Evolutionary conservation across 2,797 vertebrate genomes (phyloP).

Genomic region (Myioborus melanocephalus): DNA sequence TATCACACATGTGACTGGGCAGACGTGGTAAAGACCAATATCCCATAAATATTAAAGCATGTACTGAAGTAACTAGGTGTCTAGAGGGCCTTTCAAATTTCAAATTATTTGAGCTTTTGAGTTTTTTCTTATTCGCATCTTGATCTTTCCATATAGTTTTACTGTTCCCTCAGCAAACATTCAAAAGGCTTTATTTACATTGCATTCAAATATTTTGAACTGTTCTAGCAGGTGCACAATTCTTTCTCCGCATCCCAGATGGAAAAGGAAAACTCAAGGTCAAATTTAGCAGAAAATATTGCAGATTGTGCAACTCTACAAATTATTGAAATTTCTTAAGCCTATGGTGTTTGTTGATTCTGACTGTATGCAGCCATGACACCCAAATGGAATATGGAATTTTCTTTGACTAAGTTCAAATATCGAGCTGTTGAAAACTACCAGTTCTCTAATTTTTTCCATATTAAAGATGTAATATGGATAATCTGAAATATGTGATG

Average conservation of each 20-base stretch:
- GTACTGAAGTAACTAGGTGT: neutral
- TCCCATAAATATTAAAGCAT: neutral
- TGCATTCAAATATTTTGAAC: neutral
- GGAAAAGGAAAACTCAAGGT: neutral
- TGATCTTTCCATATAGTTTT: neutral
- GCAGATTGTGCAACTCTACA: neutral
- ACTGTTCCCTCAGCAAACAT: neutral
- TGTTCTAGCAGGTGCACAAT: neutral
- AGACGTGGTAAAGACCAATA: neutral
- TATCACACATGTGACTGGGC: neutral
- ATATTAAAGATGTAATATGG: neutral
- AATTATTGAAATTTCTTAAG: neutral
- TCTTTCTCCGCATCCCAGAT: neutral
- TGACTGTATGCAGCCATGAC: neutral
- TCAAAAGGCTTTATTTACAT: neutral
- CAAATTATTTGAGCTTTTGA: neutral
- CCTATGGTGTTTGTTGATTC: neutral
- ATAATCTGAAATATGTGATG: neutral
- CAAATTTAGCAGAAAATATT: neutral
- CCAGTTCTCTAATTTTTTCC: neutral
- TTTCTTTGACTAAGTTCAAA: neutral
- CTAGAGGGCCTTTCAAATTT: neutral
- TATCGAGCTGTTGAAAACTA: neutral
- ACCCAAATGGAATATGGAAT: neutral
- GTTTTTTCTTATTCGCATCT: neutral